Percentiles rank a stretch among this genome's conserved stretches.
Evolutionary conservation across 1,140 invertebrate species (phyloP).

Genomic region (Asbolus verrucosus): DNA sequence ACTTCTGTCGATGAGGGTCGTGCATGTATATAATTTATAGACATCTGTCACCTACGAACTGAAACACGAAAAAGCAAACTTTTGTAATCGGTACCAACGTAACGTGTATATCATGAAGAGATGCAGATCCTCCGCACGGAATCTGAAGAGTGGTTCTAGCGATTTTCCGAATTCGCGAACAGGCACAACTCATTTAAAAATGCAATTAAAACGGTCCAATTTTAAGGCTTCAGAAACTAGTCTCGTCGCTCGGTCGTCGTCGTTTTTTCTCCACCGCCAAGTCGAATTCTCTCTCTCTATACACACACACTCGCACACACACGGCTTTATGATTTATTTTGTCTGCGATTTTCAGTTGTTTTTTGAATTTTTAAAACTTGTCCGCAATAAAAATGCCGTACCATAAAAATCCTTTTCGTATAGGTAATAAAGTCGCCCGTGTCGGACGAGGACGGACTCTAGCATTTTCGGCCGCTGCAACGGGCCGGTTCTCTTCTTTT

Average conservation of each 20-base stretch:
- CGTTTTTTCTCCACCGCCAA: neutral
- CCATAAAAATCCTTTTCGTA: slow-evolving; percentile 51
- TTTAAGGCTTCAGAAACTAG: slow-evolving; percentile 42
- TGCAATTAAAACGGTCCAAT: slow-evolving; percentile 55
- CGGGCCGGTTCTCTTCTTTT: neutral
- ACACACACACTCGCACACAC: too few species aligned
- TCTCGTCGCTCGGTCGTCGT: neutral
- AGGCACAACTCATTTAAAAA: slow-evolving; percentile 54
- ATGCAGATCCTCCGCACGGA: too few species aligned
- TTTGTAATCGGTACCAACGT: too few species aligned
- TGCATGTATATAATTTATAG: too few species aligned
- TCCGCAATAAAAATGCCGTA: slow-evolving; percentile 56
- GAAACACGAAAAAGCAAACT: too few species aligned
- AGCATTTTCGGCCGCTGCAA: slow-evolving; percentile 27
- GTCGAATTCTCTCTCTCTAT: slow-evolving; percentile 33
- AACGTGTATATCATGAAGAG: too few species aligned
- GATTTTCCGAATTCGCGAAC: too few species aligned
- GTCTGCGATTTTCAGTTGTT: slow-evolving; percentile 57
- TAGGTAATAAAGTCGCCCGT: slow-evolving; percentile 41
- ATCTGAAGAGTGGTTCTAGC: too few species aligned
- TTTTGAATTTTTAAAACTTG: slow-evolving; percentile 58
- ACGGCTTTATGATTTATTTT: slow-evolving; percentile 57
- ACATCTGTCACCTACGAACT: too few species aligned
- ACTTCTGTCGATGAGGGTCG: too few species aligned
- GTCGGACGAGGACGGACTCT: slow-evolving; percentile 31